phyloP scores from a whole-genome alignment of 1,140 invertebrate species.

The Prorops nasuta region DNA sequence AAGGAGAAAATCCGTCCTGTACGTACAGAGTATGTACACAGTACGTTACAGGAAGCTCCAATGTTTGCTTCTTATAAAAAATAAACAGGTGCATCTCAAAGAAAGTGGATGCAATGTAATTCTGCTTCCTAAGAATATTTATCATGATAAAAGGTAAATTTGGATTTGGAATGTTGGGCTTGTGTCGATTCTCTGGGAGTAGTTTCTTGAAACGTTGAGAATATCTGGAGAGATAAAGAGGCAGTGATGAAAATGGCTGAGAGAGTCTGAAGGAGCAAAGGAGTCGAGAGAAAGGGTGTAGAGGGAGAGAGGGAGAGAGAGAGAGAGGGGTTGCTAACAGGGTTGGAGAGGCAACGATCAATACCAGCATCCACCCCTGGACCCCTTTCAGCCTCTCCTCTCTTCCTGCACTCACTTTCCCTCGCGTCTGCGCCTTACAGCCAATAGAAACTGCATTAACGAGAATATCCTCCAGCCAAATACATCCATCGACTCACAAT shows the following conservation, averaged over 20 bases:
- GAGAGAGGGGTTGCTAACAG: conserved; percentile 31
- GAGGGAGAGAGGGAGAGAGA: conserved; percentile 15
- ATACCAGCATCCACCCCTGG: conserved; percentile 49
- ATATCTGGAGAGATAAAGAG: conserved; percentile 2
- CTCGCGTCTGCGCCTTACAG: not conserved
- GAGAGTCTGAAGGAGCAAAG: conserved; percentile 6
- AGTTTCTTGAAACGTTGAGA: conserved; percentile 21
- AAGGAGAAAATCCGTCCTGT: too few species aligned
- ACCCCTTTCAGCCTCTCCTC: conserved; percentile 16
- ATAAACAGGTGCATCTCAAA: too few species aligned
- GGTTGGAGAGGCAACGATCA: conserved; percentile 45
- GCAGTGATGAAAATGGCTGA: not conserved
- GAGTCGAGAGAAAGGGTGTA: conserved; percentile 20
- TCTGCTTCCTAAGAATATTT: too few species aligned
- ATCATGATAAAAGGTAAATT: too few species aligned
- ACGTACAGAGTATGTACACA: too few species aligned
- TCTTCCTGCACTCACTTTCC: not conserved
- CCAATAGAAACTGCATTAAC: too few species aligned
- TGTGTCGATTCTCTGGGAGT: conserved; percentile 6
- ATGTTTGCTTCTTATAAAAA: too few species aligned
- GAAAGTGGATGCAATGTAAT: too few species aligned
- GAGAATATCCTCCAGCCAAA: too few species aligned
- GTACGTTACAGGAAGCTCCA: too few species aligned
- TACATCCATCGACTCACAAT: too few species aligned
- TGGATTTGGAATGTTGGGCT: too few species aligned